A percentile compares a stretch with the other conserved stretches of the same genome.
phyloP scores from a whole-genome alignment of 1,140 invertebrate species.

The Cotesia glomerata region DNA sequence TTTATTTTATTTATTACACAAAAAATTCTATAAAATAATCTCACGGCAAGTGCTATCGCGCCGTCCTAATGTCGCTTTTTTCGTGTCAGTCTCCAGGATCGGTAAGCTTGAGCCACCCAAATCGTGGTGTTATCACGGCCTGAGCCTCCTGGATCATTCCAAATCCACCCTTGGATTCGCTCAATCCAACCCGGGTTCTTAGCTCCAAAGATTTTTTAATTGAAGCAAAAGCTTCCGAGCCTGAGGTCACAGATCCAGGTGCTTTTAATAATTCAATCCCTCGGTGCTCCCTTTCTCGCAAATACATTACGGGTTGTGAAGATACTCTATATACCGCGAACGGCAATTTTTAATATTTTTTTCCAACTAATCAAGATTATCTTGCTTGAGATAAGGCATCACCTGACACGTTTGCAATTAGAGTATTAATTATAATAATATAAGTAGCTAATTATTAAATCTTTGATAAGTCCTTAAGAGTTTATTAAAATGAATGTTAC shows the following conservation, averaged over 20 bases:
- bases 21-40: neutral
- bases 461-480: neutral
- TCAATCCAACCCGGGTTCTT: too few relatives aligned
- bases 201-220: too few relatives aligned
- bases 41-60: constrained; percentile 57
- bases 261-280: constrained; percentile 40
- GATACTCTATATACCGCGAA: constrained; percentile 19
- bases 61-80: constrained; percentile 41
- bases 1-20: neutral
- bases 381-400: too few relatives aligned
- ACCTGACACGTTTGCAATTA: neutral
- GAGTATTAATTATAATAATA: too few relatives aligned
- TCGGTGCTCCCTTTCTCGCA: constrained; percentile 58
- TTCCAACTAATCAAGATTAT: neutral
- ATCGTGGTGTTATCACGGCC: constrained; percentile 51
- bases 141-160: constrained; percentile 55
- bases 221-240: too few relatives aligned
- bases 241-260: neutral
- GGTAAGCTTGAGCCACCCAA: constrained; percentile 60
- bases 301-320: constrained; percentile 61
- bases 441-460: too few relatives aligned
- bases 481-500: neutral
- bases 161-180: too few relatives aligned
- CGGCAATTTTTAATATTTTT: neutral
- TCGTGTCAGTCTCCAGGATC: constrained; percentile 64